Evolutionary conservation across 2,113 vertebrate species (phyloP).

Genomic region (Pongo abelii): DNA sequence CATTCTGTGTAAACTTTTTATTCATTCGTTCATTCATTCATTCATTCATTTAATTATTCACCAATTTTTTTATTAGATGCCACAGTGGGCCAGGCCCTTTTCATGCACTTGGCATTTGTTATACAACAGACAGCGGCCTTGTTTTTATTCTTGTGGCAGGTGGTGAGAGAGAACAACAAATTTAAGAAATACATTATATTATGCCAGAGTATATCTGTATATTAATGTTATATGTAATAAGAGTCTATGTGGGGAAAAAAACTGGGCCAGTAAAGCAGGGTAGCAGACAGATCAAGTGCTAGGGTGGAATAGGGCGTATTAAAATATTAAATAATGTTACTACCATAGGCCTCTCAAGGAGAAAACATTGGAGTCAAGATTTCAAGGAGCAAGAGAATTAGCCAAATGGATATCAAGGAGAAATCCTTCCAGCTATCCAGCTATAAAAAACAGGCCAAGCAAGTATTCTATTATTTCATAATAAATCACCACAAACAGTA

Average conservation of each 20-base stretch:
- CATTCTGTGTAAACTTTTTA: not conserved
- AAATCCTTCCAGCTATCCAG: not conserved
- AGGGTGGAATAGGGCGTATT: not conserved
- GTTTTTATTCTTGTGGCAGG: not conserved
- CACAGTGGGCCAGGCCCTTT: not conserved
- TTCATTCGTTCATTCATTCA: not conserved
- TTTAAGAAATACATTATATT: not conserved
- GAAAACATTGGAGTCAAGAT: not conserved
- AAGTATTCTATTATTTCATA: not conserved
- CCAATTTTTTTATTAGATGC: not conserved
- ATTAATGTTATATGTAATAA: not conserved
- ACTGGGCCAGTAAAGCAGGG: not conserved
- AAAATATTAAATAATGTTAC: not conserved
- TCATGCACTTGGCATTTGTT: not conserved
- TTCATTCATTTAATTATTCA: not conserved
- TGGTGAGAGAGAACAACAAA: not conserved
- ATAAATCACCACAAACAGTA: not conserved
- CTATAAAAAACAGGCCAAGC: not conserved
- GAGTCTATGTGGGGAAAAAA: not conserved
- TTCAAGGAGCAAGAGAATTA: not conserved
- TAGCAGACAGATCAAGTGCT: not conserved
- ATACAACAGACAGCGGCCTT: not conserved
- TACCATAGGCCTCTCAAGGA: not conserved
- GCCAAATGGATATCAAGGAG: not conserved
- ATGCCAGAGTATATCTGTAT: not conserved